Evolutionary conservation across 2,113 vertebrate species (phyloP).

Genomic region (Nanorana parkeri): DNA sequence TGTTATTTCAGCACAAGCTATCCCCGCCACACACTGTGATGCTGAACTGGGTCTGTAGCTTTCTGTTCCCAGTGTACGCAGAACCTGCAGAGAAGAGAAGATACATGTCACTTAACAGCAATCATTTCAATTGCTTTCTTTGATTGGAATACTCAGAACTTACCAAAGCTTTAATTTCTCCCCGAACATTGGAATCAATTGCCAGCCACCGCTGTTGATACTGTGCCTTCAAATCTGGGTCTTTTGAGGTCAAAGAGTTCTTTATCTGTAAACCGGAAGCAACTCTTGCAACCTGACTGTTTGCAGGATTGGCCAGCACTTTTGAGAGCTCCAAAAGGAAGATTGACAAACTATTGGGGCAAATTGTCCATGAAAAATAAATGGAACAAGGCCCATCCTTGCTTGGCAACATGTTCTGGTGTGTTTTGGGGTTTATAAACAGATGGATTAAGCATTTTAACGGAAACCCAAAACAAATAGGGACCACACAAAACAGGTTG

Average conservation of each 20-base stretch:
- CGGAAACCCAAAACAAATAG: too few relatives aligned
- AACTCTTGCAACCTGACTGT: slow-evolving; percentile 96
- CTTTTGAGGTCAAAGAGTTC: slow-evolving; percentile 97
- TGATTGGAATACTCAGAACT: slow-evolving; percentile 61
- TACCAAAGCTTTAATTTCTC: slow-evolving; percentile 96
- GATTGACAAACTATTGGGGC: too few relatives aligned
- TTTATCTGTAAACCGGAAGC: slow-evolving; percentile 97
- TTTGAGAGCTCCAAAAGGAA: slow-evolving; percentile 97
- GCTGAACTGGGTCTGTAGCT: slow-evolving; percentile 96
- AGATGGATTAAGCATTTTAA: too few relatives aligned
- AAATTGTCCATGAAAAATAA: too few relatives aligned
- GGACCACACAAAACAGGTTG: too few relatives aligned
- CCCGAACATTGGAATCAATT: slow-evolving; percentile 89
- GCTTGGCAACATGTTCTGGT: too few relatives aligned
- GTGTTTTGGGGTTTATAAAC: too few relatives aligned
- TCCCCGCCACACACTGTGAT: slow-evolving; percentile 95
- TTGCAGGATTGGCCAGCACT: slow-evolving; percentile 95
- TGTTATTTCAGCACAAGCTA: slow-evolving; percentile 95
- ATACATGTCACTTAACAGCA: background rate
- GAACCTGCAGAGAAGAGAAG: slow-evolving; percentile 72
- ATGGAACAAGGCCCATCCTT: too few relatives aligned
- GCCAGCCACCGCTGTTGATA: slow-evolving; percentile 97
- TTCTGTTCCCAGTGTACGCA: slow-evolving; percentile 95
- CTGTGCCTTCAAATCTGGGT: slow-evolving; percentile 92
- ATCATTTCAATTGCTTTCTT: background rate